A percentile compares a stretch with the other conserved stretches of the same genome.
Conservation (phyloP, 2,797 vertebrate genomes). For the Sebastes vulpes region DNA sequence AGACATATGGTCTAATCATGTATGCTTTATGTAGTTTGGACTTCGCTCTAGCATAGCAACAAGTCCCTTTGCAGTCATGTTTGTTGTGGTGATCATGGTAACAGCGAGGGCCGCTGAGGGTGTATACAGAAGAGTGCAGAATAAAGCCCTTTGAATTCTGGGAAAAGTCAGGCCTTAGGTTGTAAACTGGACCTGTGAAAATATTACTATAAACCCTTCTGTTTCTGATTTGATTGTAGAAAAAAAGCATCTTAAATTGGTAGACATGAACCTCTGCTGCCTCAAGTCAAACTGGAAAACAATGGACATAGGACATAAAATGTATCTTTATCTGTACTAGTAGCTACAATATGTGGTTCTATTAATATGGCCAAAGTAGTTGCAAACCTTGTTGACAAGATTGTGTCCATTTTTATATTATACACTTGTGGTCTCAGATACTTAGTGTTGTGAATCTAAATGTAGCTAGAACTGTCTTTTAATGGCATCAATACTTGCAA, state of each 20-base stretch:
- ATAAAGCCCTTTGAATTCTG: conserved; percentile 12
- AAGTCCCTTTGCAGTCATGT: conserved; percentile 30
- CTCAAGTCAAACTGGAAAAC: not conserved
- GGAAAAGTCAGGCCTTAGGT: not conserved
- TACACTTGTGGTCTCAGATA: not conserved
- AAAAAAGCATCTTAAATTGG: not conserved
- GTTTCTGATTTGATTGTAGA: not conserved
- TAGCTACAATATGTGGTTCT: not conserved
- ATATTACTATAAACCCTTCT: not conserved
- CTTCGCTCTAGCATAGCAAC: conserved; percentile 37
- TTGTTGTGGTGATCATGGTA: conserved; percentile 64
- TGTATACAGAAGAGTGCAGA: not conserved
- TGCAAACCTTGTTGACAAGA: not conserved
- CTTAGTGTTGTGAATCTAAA: not conserved
- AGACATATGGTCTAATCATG: not conserved
- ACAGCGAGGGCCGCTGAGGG: conserved; percentile 22
- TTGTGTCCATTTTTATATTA: not conserved
- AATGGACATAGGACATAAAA: not conserved
- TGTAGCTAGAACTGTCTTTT: not conserved
- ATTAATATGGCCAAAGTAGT: not conserved
- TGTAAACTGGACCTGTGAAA: not conserved
- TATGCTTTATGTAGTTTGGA: conserved; percentile 33
- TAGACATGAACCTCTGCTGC: not conserved
- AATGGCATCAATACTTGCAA: not conserved
- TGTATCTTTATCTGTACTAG: not conserved